phyloP scores from a whole-genome alignment of 2,888 invertebrate species.

The Sipha maydis region DNA sequence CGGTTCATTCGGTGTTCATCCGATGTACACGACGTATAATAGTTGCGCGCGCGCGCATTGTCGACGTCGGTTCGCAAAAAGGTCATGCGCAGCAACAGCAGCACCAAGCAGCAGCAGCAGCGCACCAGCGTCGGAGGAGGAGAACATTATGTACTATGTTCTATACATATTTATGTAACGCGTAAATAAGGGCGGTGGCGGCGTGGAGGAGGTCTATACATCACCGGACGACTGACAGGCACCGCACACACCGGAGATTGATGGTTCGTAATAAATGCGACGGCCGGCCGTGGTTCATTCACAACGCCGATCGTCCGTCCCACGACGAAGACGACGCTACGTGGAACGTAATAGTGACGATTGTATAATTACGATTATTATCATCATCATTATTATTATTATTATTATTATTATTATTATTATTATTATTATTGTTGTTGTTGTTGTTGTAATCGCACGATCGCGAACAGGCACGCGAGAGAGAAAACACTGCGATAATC shows the following conservation, averaged over 20 bases:
- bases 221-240: constrained; percentile 48
- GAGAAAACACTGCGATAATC: background rate
- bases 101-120: constrained; percentile 5
- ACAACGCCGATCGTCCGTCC: constrained; percentile 22
- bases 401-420: background rate
- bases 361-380: background rate
- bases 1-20: constrained; percentile 15
- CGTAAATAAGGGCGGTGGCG: background rate
- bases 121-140: background rate
- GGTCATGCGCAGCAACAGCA: constrained; percentile 42
- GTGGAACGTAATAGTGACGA: background rate
- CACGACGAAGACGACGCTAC: constrained; percentile 10
- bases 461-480: background rate
- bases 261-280: constrained; percentile 2
- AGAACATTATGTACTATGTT: background rate
- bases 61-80: constrained; percentile 34
- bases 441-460: no score
- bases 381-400: constrained; percentile 2
- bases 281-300: constrained; percentile 26
- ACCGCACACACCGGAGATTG: constrained; percentile 47
- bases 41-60: background rate
- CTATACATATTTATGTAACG: background rate
- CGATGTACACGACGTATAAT: no score
- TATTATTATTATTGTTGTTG: background rate
- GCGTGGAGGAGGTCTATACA: constrained; percentile 35